Percentiles rank a stretch among this genome's conserved stretches.
Conservation (phyloP, 1,140 invertebrate genomes). For the Lutraria rhynchaena region DNA sequence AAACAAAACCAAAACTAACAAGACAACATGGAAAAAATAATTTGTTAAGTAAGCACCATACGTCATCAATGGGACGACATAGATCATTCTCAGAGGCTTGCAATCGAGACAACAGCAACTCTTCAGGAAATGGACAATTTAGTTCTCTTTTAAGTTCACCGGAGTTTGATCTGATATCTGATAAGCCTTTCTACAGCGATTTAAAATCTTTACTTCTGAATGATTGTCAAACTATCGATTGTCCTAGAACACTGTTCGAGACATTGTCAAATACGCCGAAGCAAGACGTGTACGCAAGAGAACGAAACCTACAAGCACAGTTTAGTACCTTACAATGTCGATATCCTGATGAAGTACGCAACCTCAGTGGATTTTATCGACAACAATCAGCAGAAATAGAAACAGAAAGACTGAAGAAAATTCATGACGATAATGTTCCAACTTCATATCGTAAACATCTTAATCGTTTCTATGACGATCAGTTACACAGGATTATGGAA, state of each 20-base stretch:
- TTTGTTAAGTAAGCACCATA: conserved; percentile 15
- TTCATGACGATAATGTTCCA: conserved; percentile 42
- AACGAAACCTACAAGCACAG: conserved; percentile 38
- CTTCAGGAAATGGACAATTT: background rate
- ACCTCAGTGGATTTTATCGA: conserved; percentile 39
- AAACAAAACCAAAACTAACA: conserved; percentile 32
- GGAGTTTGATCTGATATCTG: background rate
- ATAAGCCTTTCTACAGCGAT: conserved; percentile 47
- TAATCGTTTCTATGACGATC: conserved; percentile 51
- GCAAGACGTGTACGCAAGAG: conserved; percentile 53
- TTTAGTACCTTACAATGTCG: conserved; percentile 19
- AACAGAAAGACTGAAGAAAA: conserved; percentile 42
- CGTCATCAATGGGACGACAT: background rate
- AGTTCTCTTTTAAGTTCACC: conserved; percentile 1
- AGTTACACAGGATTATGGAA: conserved; percentile 57
- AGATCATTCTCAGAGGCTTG: conserved; percentile 49
- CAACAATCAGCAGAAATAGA: conserved; percentile 50
- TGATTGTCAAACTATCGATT: conserved; percentile 31
- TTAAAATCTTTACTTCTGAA: conserved; percentile 36
- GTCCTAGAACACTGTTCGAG: conserved; percentile 52
- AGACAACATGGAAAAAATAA: conserved; percentile 30
- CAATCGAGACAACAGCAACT: background rate
- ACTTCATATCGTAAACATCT: conserved; percentile 41
- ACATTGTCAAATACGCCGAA: conserved; percentile 13
- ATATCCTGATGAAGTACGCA: conserved; percentile 42